A percentile compares a stretch with the other conserved stretches of the same genome.
phyloP scores from a whole-genome alignment of 1,140 invertebrate species.

The Euwallacea fornicatus region DNA sequence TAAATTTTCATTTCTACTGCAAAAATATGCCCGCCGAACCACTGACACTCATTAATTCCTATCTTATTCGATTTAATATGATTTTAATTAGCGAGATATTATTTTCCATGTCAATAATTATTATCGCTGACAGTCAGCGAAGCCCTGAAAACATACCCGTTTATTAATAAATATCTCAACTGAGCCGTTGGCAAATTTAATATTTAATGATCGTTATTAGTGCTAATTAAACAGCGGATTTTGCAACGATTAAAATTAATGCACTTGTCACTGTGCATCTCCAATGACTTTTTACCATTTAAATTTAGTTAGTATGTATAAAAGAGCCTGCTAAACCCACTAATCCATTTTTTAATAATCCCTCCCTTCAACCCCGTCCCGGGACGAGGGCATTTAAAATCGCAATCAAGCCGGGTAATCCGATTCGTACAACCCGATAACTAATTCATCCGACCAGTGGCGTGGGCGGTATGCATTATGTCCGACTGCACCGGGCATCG shows the following conservation, averaged over 20 bases:
- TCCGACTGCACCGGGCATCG: constrained; percentile 4
- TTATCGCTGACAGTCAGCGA: not conserved
- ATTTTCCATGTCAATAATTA: not conserved
- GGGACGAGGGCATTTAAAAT: not conserved
- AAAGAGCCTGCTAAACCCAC: not conserved
- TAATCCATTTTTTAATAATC: not conserved
- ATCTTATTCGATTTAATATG: too few relatives aligned
- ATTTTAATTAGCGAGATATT: too few relatives aligned
- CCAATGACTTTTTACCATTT: not conserved
- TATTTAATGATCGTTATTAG: constrained; percentile 4
- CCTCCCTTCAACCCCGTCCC: not conserved
- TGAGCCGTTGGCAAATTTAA: not conserved
- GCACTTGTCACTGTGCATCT: not conserved
- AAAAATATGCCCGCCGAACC: too few relatives aligned
- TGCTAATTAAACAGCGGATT: not conserved
- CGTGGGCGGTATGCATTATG: constrained; percentile 14
- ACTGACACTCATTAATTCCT: too few relatives aligned
- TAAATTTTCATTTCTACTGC: too few relatives aligned
- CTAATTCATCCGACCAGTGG: constrained; percentile 12
- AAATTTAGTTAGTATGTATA: not conserved
- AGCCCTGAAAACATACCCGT: not conserved
- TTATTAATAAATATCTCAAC: constrained; percentile 5
- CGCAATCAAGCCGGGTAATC: not conserved
- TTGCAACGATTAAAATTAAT: not conserved
- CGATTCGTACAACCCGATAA: constrained; percentile 8